Evolutionary conservation across 92 coral and sea anemone species (phyloP).

Genomic region (Scolanthus callimorphus): DNA sequence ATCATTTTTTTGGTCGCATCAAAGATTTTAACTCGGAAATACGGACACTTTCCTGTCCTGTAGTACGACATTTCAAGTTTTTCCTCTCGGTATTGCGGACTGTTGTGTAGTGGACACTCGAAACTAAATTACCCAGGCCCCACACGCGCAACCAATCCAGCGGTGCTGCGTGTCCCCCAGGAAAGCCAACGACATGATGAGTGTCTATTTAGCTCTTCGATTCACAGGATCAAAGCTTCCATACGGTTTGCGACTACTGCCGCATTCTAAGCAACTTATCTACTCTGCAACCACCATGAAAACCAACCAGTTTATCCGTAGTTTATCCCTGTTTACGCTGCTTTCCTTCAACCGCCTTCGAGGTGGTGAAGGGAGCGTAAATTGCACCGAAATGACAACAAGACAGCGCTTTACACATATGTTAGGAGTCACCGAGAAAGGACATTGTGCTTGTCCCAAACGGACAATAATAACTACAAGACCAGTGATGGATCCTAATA

Average conservation of each 20-base stretch:
- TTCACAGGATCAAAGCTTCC: not conserved
- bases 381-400: constrained; percentile 38
- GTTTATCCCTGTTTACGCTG: constrained; percentile 31
- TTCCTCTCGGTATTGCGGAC: too few species aligned
- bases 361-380: constrained; percentile 19
- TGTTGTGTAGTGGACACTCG: too few species aligned
- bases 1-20: too few species aligned
- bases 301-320: constrained; percentile 17
- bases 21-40: too few species aligned
- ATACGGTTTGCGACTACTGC: not conserved
- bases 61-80: too few species aligned
- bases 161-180: constrained; percentile 1
- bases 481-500: constrained; percentile 2
- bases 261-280: not conserved
- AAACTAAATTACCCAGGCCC: too few species aligned
- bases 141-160: not conserved
- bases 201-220: too few species aligned
- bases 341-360: constrained; percentile 37
- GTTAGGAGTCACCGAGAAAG: constrained; percentile 41
- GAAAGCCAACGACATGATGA: too few species aligned
- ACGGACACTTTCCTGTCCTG: too few species aligned
- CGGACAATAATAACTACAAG: constrained; percentile 27
- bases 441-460: constrained; percentile 46
- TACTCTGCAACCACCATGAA: constrained; percentile 12
- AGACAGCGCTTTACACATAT: constrained; percentile 37